phyloP scores from a whole-genome alignment of 2,113 vertebrate species.

The Alosa alosa region DNA sequence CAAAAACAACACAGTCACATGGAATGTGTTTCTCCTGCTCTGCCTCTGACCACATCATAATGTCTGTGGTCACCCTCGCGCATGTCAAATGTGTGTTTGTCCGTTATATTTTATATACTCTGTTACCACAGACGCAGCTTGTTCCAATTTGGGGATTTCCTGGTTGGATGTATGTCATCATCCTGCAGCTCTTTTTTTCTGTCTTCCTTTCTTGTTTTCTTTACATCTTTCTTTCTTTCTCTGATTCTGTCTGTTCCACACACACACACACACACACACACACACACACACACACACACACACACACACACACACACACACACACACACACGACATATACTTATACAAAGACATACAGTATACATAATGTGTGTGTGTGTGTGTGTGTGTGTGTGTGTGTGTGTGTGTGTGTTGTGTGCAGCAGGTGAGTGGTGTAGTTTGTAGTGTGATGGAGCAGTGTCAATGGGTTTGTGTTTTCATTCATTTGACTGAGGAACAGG shows the following conservation, averaged over 20 bases:
- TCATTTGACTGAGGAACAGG: too few species aligned
- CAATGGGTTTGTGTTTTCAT: too few species aligned
- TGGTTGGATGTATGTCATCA: slow-evolving; percentile 9
- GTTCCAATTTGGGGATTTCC: slow-evolving; percentile 11
- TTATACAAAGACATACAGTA: background rate
- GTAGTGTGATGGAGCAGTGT: background rate
- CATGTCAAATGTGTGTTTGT: background rate
- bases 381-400: background rate
- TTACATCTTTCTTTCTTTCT: background rate
- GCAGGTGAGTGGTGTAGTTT: background rate
- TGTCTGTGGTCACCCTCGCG: background rate
- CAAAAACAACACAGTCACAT: background rate
- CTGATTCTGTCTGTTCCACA: background rate
- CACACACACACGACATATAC: slow-evolving; percentile 30
- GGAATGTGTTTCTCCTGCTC: background rate
- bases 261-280: background rate
- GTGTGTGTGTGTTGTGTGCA: too few species aligned
- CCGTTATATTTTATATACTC: slow-evolving; percentile 11
- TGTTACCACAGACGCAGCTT: slow-evolving; percentile 11
- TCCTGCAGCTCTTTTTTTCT: background rate
- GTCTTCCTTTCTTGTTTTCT: background rate
- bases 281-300: too few species aligned
- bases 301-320: slow-evolving; percentile 21
- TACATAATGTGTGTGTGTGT: background rate
- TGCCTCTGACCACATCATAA: slow-evolving; percentile 3